Conservation (phyloP, 2,113 vertebrate genomes). For the Oryzias melastigma region DNA sequence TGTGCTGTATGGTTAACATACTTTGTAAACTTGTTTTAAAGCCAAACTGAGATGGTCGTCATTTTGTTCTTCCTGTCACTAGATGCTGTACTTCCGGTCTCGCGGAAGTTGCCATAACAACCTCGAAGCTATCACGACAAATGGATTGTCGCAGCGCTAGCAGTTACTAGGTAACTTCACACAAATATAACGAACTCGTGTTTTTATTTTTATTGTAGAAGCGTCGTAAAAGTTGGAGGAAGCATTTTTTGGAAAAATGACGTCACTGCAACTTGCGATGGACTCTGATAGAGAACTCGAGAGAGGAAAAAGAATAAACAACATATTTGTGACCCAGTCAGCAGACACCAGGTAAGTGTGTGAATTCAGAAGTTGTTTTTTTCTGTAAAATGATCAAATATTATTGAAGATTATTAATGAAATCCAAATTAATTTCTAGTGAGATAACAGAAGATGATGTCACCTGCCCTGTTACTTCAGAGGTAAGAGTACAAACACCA, state of each 20-base stretch:
- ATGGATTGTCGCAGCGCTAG: constrained; percentile 42
- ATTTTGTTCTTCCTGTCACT: neutral
- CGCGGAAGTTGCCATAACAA: constrained; percentile 60
- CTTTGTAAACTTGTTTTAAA: neutral
- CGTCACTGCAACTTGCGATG: constrained; percentile 38
- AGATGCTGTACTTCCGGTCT: constrained; percentile 19
- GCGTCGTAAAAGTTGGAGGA: constrained; percentile 14
- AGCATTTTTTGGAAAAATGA: constrained; percentile 42
- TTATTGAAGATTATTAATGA: neutral
- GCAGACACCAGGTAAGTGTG: constrained; percentile 67
- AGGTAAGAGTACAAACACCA: constrained; percentile 59
- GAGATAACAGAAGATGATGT: constrained; percentile 59
- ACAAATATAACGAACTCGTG: constrained; percentile 48
- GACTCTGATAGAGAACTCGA: constrained; percentile 60
- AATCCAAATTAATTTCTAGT: constrained; percentile 19
- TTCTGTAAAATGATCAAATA: no score
- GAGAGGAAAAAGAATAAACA: constrained; percentile 66
- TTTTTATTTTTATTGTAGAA: constrained; percentile 26
- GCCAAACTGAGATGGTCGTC: constrained; percentile 7
- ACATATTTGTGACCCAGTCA: constrained; percentile 77
- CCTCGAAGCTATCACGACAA: constrained; percentile 44
- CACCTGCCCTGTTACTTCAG: constrained; percentile 60
- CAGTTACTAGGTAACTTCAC: constrained; percentile 66
- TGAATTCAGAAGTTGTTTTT: neutral
- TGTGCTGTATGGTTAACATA: no score